Evolutionary conservation across 2,113 vertebrate species (phyloP).

Genomic region (Muntiacus muntjak): DNA sequence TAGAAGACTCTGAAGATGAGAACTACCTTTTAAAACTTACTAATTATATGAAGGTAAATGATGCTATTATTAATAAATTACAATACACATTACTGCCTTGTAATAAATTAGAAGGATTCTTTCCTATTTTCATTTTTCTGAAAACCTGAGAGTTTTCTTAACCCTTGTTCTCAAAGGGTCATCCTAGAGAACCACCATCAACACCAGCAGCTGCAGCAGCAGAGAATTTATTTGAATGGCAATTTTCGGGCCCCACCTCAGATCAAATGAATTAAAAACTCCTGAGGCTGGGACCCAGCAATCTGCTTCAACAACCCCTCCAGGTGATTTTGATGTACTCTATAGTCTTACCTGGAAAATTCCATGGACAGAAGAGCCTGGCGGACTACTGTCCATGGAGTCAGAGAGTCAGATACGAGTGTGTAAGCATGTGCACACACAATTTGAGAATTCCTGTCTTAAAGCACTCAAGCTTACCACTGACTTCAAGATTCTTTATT

Average conservation of each 20-base stretch:
- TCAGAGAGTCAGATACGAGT: background rate
- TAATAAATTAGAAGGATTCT: background rate
- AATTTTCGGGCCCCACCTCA: background rate
- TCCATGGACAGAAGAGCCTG: background rate
- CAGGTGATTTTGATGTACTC: background rate
- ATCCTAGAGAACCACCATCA: background rate
- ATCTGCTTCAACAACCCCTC: background rate
- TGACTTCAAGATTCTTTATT: background rate
- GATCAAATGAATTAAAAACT: background rate
- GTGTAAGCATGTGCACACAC: background rate
- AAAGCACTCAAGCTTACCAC: background rate
- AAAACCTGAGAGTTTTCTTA: constrained; percentile 5
- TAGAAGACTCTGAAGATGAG: background rate
- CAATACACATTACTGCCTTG: background rate
- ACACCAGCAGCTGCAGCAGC: background rate
- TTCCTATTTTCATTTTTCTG: background rate
- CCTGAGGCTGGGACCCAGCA: background rate
- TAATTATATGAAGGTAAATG: background rate
- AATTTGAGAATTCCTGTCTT: background rate
- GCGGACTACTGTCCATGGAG: background rate
- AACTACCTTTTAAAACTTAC: background rate
- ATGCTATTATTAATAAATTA: background rate
- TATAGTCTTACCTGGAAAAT: background rate
- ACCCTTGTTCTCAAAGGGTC: background rate
- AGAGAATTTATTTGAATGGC: background rate